phyloP scores from a whole-genome alignment of 92 coral and sea anemone genomes.

The Muricea muricata region DNA sequence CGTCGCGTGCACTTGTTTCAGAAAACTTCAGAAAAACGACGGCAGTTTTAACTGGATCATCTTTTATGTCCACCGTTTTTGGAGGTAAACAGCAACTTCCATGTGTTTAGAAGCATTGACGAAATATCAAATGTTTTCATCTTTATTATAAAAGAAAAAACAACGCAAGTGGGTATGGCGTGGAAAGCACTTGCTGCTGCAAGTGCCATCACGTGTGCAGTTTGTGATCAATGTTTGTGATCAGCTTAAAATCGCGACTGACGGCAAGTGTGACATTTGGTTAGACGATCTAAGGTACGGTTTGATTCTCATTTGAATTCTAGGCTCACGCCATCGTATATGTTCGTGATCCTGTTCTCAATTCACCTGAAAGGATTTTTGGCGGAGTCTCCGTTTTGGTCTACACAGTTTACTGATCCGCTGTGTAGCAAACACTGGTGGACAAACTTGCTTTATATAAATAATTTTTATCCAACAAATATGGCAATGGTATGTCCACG shows the following conservation, averaged over 20 bases:
- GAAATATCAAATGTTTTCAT: too few species aligned
- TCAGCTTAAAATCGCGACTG: background rate
- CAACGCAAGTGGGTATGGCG: too few species aligned
- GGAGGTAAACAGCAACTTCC: constrained; percentile 89
- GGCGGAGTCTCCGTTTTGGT: constrained; percentile 84
- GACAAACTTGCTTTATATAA: constrained; percentile 91
- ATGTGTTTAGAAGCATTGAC: too few species aligned
- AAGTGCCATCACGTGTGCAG: too few species aligned
- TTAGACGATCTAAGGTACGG: too few species aligned
- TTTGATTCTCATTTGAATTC: background rate
- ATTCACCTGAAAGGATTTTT: constrained; percentile 64
- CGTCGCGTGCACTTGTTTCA: constrained; percentile 77
- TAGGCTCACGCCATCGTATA: constrained; percentile 89
- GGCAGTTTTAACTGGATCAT: constrained; percentile 74
- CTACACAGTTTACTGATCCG: constrained; percentile 6
- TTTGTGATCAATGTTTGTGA: too few species aligned
- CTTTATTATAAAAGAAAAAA: too few species aligned
- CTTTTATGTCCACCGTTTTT: constrained; percentile 86
- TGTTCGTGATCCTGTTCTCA: constrained; percentile 85
- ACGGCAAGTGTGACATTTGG: too few species aligned
- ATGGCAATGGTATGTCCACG: too few species aligned
- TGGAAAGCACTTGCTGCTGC: too few species aligned
- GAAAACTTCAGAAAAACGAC: constrained; percentile 72
- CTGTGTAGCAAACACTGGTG: constrained; percentile 84
- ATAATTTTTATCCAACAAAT: too few species aligned